Evolutionary conservation across 2,113 vertebrate genomes (phyloP).

Genomic region (Tachuris rubrigastra): DNA sequence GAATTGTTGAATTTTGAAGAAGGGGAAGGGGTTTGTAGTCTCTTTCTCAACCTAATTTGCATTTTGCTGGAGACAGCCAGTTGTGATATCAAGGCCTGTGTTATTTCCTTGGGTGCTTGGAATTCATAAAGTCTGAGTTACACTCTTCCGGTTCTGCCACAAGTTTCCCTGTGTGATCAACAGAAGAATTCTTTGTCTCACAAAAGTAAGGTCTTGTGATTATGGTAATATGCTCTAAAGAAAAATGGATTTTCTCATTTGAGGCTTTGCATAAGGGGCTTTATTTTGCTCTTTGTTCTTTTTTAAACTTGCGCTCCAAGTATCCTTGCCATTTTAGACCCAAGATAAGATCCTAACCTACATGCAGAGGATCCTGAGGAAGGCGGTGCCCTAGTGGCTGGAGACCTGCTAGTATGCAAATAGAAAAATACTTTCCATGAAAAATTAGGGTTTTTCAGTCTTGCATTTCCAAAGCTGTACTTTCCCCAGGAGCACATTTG

Average conservation of each 20-base stretch:
- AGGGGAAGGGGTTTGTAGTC: background rate
- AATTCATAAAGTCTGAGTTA: background rate
- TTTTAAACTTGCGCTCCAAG: background rate
- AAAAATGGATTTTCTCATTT: background rate
- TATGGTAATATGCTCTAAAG: background rate
- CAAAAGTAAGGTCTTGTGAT: background rate
- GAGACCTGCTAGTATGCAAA: background rate
- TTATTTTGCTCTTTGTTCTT: background rate
- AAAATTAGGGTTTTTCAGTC: background rate
- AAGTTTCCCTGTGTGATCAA: background rate
- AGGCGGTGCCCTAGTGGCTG: background rate
- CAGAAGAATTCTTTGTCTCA: background rate
- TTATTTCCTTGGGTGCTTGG: background rate
- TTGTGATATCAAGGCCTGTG: background rate
- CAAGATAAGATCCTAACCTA: background rate
- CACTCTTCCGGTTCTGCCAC: accelerated
- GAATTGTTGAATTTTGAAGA: background rate
- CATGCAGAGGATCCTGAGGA: background rate
- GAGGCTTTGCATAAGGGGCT: background rate
- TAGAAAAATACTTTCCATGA: background rate
- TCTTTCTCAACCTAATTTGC: background rate
- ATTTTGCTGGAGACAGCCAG: background rate
- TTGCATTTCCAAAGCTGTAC: background rate
- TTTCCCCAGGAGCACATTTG: background rate
- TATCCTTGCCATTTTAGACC: background rate